These are phyloP conservation scores for Sakesphorus luctuosus DNA, from an alignment of 2,113 vertebrate species.

Conservation along the genomic window DNA sequence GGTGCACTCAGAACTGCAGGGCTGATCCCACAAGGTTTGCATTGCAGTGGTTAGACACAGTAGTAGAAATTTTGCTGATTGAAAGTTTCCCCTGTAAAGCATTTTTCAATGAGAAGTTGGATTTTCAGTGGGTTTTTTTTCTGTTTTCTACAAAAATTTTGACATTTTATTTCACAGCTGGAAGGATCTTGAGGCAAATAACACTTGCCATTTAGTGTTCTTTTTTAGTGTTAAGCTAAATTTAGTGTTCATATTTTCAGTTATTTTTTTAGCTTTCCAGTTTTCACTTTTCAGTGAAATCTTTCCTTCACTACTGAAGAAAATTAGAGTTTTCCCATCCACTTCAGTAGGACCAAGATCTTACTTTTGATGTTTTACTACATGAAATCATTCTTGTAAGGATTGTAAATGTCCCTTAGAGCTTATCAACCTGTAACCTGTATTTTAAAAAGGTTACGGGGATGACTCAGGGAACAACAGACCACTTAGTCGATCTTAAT, in stretches of 20 bases:
- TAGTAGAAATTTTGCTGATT: neutral
- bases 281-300: neutral
- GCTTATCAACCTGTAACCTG: neutral
- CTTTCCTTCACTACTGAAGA: neutral
- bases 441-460: neutral
- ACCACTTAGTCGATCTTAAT: neutral
- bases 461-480: neutral
- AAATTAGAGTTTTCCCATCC: neutral
- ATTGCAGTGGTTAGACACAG: neutral
- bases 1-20: neutral
- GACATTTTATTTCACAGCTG: constrained; percentile 49
- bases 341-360: neutral
- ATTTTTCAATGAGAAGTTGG: neutral
- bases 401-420: neutral
- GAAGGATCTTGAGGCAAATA: constrained; percentile 8
- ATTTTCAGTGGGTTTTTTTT: neutral
- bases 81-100: neutral
- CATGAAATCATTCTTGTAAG: neutral
- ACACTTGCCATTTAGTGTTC: neutral
- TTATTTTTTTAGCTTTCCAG: constrained; percentile 7
- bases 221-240: constrained; percentile 29
- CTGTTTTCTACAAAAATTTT: neutral
- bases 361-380: neutral
- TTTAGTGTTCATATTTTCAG: neutral
- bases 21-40: neutral